These are phyloP conservation scores for Apomyelois bistriatella DNA, from an alignment of 2,888 invertebrate genomes.

Conservation along the genomic window DNA sequence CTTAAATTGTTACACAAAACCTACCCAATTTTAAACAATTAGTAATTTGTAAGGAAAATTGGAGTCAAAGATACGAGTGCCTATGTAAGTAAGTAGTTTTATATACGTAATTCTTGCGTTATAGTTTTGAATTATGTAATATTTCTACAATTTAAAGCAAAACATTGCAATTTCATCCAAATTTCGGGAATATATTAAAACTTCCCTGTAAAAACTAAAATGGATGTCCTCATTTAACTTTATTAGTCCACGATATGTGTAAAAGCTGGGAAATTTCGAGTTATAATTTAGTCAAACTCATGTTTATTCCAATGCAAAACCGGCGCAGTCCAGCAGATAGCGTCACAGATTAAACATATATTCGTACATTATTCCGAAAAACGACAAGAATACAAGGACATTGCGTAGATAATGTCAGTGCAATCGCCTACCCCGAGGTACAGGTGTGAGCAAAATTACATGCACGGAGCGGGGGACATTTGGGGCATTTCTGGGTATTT, in stretches of 20 bases:
- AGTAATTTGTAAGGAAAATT: no score
- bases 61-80: no score
- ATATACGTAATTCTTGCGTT: no score
- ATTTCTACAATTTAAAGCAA: background rate
- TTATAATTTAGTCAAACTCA: background rate
- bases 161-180: background rate
- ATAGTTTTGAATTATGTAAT: background rate
- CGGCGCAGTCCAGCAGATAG: background rate
- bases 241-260: background rate
- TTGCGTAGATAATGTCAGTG: slow-evolving; percentile 6
- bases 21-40: no score
- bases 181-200: background rate
- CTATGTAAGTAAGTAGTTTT: no score
- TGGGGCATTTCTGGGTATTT: slow-evolving; percentile 7
- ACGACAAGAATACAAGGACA: background rate
- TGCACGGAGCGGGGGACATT: slow-evolving; percentile 2
- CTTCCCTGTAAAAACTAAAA: background rate
- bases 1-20: background rate
- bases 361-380: background rate
- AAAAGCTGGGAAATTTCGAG: background rate
- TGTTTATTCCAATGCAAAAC: background rate
- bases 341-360: slow-evolving; percentile 2
- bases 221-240: background rate
- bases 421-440: background rate
- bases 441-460: slow-evolving; percentile 8